Base-by-base conservation (phyloP, 2,797 vertebrate species). In the Siniperca scherzeri region DNA sequence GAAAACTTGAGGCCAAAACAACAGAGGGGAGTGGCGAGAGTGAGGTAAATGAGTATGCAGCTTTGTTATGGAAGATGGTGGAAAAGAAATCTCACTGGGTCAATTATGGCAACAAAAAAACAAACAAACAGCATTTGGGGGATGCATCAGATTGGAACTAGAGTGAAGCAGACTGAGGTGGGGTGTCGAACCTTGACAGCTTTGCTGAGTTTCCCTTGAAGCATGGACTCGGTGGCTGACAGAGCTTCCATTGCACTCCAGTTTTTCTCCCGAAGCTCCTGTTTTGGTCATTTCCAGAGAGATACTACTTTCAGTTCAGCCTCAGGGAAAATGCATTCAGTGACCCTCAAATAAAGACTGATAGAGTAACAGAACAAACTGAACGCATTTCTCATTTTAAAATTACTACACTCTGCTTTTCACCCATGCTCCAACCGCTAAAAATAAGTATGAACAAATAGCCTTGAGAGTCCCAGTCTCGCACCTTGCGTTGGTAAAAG, bases 221-320 rank as follows among this genome's bases (percentile, higher is more conserved):
- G 98, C 96, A 99, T 96, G 98, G 98, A 97, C 97, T 99, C 99
- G 96, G 98, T 99, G 96, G 97, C 97, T 96, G 98, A 97, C 96
- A 99, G 97, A 96, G 99, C 98, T 96, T 99, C 99, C 99, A 99
- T 99, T 94, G 97, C 99, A 96, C 98, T 97, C 99, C 99, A 99
- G 98, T 99, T 99, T 99, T 99, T 99, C 98, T 99, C 96, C 97
- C 99, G 99, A 94, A 99, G 99, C 95, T 99, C 99, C 99, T 99
- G 94, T 95, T 95, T 95, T 92, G 98, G 98, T 99, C 97, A 96
- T 98, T 99, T 98, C 98, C 97, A 98, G 96, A 99, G 97, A 99
- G 93, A 99, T 97, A 93, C 95, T 96, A 97, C 96, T 94, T 96
- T 99, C 97, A 99, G 97, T 98, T 97, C 94, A 97, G 96, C 97